A percentile compares a stretch with the other conserved stretches of the same genome.
phyloP scores from a whole-genome alignment of 2,888 invertebrate species.

The Archips crataeganus region DNA sequence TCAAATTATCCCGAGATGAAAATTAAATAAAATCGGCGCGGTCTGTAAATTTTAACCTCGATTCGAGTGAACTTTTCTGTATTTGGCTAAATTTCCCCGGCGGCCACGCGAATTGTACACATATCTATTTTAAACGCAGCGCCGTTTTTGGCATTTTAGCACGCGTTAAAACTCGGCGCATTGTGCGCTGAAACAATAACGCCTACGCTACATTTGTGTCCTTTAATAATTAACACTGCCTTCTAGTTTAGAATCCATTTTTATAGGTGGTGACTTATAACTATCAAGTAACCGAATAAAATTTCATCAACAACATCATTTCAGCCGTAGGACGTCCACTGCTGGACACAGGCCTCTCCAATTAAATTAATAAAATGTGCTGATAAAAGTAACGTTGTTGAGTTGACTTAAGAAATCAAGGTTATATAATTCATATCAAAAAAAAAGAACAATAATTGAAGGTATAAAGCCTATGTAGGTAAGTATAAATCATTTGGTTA shows the following conservation, averaged over 20 bases:
- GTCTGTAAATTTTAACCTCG: slow-evolving; percentile 64
- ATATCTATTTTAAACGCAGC: slow-evolving; percentile 28
- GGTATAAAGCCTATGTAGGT: no score
- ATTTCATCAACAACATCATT: no score
- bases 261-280: no score
- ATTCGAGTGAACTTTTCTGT: slow-evolving; percentile 61
- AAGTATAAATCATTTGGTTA: no score
- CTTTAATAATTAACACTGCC: background rate
- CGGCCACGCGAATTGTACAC: slow-evolving; percentile 47
- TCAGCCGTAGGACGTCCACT: no score
- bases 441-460: no score
- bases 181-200: slow-evolving; percentile 22
- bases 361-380: no score
- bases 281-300: no score
- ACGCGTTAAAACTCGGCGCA: slow-evolving; percentile 5
- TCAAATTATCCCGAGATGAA: slow-evolving; percentile 68
- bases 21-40: slow-evolving; percentile 70
- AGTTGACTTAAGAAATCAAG: no score
- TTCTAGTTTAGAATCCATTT: background rate
- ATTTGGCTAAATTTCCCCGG: slow-evolving; percentile 54
- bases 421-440: no score
- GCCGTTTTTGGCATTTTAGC: slow-evolving; percentile 34
- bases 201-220: background rate
- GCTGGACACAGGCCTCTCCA: no score
- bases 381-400: no score